Percentiles rank a stretch among this genome's conserved stretches.
Conservation (phyloP, 1,140 invertebrate species). For the Megathymus violae region DNA sequence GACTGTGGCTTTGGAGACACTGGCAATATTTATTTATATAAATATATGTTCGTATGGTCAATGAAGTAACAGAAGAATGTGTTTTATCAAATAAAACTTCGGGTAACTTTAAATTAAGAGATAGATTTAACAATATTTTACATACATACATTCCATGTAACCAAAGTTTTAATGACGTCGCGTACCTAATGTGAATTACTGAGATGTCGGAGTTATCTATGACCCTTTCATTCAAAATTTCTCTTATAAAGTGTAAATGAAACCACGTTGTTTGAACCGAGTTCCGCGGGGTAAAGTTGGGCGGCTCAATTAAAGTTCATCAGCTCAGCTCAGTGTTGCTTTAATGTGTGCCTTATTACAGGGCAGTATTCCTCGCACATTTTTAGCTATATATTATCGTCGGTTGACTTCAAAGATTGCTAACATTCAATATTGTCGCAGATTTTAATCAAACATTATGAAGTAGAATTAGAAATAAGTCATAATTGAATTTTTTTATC, state of each 20-base stretch:
- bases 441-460: no score
- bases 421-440: no score
- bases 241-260: constrained; percentile 31
- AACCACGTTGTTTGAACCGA: constrained; percentile 25
- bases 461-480: no score
- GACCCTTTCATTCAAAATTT: constrained; percentile 28
- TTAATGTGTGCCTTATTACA: constrained; percentile 23
- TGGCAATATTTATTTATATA: no score
- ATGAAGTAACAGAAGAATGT: no score
- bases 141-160: neutral
- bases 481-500: no score
- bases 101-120: neutral
- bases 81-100: no score
- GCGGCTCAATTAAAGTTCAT: constrained; percentile 31
- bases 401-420: neutral
- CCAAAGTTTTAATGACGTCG: constrained; percentile 19
- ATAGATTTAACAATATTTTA: constrained; percentile 3
- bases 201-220: constrained; percentile 22
- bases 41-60: no score
- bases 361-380: constrained; percentile 16
- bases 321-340: constrained; percentile 15
- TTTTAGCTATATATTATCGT: constrained; percentile 7
- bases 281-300: constrained; percentile 18
- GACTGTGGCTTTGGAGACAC: no score
- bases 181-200: constrained; percentile 8